These are phyloP conservation scores for Heliornis fulica DNA, from an alignment of 2,113 vertebrate species.

Conservation along the genomic window DNA sequence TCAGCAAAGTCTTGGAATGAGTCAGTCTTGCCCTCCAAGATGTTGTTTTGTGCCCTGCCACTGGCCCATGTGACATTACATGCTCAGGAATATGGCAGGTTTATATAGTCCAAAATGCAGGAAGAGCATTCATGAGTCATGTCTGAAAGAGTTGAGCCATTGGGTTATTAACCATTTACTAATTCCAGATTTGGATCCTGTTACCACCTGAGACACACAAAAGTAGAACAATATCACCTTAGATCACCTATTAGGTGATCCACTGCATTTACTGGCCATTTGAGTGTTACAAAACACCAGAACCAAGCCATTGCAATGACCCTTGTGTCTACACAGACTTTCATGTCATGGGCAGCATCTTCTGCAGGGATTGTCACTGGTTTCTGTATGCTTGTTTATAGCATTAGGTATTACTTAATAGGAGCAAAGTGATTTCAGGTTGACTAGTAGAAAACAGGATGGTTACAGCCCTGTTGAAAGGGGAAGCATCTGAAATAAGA, in stretches of 20 bases:
- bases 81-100: accelerated
- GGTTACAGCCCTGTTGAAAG: neutral
- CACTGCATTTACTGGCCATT: neutral
- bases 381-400: neutral
- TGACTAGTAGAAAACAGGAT: neutral
- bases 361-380: neutral
- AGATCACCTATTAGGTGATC: neutral
- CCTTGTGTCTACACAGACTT: neutral
- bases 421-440: neutral
- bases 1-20: neutral
- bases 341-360: neutral
- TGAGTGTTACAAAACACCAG: neutral
- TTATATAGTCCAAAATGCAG: neutral
- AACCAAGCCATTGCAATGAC: neutral
- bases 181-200: neutral
- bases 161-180: neutral
- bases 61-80: neutral
- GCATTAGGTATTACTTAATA: neutral
- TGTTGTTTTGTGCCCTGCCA: neutral
- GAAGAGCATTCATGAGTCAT: neutral
- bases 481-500: neutral
- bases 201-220: accelerated
- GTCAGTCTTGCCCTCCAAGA: neutral
- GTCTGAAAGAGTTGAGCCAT: neutral
- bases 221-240: neutral